Evolutionary conservation across 2,113 vertebrate species (phyloP), one percentile per base, ranked within the genome.

Genomic region (Stegastes partitus): DNA sequence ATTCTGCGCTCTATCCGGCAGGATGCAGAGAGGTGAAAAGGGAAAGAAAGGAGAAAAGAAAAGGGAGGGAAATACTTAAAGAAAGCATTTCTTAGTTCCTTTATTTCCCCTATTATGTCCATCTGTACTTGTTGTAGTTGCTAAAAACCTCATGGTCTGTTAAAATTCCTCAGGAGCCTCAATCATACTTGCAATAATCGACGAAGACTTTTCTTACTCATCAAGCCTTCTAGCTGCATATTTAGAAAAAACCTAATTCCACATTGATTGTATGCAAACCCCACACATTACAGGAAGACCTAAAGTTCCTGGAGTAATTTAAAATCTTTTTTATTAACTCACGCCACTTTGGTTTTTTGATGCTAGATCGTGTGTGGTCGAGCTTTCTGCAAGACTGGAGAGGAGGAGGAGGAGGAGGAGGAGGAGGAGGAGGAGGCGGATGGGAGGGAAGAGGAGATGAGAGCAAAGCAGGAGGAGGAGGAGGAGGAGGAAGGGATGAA

Each of bases 351-450:
- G 51, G 65, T 2, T 77, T 75, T 75, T 64, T 58, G 51, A 81
- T 50, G 39, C 44, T 34, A 37, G 70, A 56, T 81, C 53, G 65
- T 89, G 85, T 90, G 87, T 89, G 87, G 83, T 84, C 81, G 42
- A 76, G 81, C 61, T 87, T 79, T 83, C 76, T 70, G 65, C 72
- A 76, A 84, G 74, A 73, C 67, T 51, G 14, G 47, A 72, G 71
- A 79, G 67, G 31, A 81, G 28, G 58, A 76, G 34, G n/a, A n/a
- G n/a, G n/a, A n/a, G n/a, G n/a, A n/a, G n/a, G 71, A 79, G 67
- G 31, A 81, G 28, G 58, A 76, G 34, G 72, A 22, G 37, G 66
- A 31, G 56, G 47, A 39, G 62, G 62, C 5, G 50, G 56, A 55
- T 66, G 2, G 28, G 63, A 74, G 70, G 55, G 54, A 69, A 64